phyloP scores from a whole-genome alignment of 2,113 vertebrate genomes.

The Indicator indicator region DNA sequence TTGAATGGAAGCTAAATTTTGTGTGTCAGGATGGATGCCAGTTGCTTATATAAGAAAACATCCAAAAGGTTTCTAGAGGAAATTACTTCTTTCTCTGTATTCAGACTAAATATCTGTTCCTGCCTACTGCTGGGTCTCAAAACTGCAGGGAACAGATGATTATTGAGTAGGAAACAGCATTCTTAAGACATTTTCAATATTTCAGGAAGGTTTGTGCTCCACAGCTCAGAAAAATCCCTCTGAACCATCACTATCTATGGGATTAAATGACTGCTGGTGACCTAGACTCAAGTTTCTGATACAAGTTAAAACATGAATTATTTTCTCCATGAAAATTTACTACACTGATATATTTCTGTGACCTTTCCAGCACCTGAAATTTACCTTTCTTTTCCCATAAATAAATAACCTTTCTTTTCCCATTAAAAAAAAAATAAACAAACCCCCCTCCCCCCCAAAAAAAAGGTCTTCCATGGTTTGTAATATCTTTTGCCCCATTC shows the following conservation, averaged over 20 bases:
- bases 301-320: not conserved
- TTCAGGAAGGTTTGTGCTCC: not conserved
- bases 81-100: not conserved
- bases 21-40: not conserved
- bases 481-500: not conserved
- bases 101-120: not conserved
- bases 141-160: rapidly evolving
- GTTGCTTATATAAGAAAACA: not conserved
- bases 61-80: not conserved
- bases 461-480: not conserved
- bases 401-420: not conserved
- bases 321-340: not conserved
- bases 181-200: not conserved
- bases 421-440: no score
- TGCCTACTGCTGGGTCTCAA: not conserved
- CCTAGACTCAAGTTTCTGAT: not conserved
- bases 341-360: not conserved
- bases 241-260: not conserved
- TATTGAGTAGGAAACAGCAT: not conserved
- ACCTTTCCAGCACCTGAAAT: not conserved
- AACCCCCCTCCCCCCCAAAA: no score
- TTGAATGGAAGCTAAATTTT: not conserved
- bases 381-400: not conserved
- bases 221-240: not conserved
- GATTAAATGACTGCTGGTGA: not conserved